Percentiles rank a stretch among this genome's conserved stretches.
phyloP scores from a whole-genome alignment of 2,797 vertebrate genomes.

The Phoebastria nigripes region DNA sequence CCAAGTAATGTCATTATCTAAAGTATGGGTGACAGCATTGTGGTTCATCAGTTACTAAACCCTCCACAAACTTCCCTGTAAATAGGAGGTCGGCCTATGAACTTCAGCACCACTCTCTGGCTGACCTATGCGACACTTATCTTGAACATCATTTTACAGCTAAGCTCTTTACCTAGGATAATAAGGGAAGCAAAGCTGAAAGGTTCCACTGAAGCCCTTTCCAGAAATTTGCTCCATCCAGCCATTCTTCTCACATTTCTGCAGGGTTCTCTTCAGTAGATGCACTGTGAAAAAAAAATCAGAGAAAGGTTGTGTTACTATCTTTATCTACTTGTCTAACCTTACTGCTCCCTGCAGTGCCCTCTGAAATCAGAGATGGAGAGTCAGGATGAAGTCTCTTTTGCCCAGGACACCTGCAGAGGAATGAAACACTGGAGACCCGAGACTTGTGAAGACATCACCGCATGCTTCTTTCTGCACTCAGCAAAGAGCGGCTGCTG shows the following conservation, averaged over 20 bases:
- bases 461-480: neutral
- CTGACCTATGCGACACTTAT: neutral
- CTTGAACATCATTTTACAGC: neutral
- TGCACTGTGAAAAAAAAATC: conserved; percentile 75
- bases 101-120: neutral
- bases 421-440: neutral
- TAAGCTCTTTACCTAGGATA: conserved; percentile 87
- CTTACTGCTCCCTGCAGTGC: neutral
- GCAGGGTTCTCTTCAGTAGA: conserved; percentile 91
- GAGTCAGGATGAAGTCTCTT: neutral
- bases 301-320: neutral
- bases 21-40: neutral
- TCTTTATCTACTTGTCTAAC: neutral
- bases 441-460: fast-evolving
- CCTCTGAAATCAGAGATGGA: neutral
- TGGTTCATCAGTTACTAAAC: neutral
- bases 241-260: conserved; percentile 94
- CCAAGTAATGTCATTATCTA: neutral
- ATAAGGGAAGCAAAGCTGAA: conserved; percentile 93
- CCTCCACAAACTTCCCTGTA: neutral
- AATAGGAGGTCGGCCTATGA: neutral
- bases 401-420: neutral
- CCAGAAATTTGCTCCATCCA: conserved; percentile 99
- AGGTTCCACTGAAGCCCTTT: conserved; percentile 94
- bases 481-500: neutral